Conservation (phyloP, 2,113 vertebrate genomes). For the Callithrix jacchus region DNA sequence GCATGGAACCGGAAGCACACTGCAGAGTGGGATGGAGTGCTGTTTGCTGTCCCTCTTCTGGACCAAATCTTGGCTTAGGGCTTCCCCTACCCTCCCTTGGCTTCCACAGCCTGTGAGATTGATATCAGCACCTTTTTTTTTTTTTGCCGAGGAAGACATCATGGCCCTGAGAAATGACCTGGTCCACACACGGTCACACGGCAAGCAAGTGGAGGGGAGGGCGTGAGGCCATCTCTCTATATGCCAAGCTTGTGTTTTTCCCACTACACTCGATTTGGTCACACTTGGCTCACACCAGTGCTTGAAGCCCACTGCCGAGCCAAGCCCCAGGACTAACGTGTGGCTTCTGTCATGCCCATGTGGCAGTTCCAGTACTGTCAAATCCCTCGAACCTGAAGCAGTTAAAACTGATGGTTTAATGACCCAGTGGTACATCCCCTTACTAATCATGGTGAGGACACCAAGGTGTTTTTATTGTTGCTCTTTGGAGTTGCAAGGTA, state of each 20-base stretch:
- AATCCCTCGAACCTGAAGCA: accelerated
- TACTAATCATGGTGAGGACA: neutral
- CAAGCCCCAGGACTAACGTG: accelerated
- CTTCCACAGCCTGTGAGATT: neutral
- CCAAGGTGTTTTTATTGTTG: neutral
- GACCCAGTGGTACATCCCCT: accelerated
- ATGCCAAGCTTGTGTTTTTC: neutral
- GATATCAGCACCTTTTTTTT: neutral
- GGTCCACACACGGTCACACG: neutral
- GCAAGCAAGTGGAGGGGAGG: too few relatives aligned
- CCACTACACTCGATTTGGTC: neutral
- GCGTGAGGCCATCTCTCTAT: accelerated
- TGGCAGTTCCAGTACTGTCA: accelerated
- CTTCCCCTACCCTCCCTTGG: neutral
- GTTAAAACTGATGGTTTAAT: neutral
- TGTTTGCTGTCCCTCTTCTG: neutral
- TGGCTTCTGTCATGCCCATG: accelerated
- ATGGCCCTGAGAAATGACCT: neutral
- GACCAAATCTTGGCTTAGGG: neutral
- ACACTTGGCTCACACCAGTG: accelerated
- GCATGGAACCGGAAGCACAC: neutral
- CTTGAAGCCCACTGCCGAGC: neutral
- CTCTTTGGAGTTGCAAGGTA: too few relatives aligned
- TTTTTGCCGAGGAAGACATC: neutral
- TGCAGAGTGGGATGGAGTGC: accelerated